These are phyloP conservation scores for Lamprologus lemairii DNA, from an alignment of 2,113 vertebrate species.

Conservation along the genomic window DNA sequence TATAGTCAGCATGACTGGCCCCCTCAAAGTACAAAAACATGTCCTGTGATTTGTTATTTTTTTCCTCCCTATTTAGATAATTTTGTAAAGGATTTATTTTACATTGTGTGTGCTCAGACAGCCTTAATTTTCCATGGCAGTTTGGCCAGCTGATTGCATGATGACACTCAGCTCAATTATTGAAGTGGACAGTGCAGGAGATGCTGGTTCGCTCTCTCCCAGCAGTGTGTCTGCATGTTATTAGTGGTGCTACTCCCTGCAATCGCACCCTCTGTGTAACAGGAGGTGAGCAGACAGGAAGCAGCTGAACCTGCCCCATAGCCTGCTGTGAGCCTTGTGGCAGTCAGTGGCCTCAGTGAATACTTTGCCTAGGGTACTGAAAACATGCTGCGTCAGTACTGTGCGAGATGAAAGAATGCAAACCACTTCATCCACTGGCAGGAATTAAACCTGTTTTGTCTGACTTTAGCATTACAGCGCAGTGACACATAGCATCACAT, in stretches of 20 bases:
- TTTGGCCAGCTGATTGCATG: background rate
- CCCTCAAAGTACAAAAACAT: slow-evolving; percentile 14
- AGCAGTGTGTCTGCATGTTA: slow-evolving; percentile 5
- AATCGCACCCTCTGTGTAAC: slow-evolving; percentile 53
- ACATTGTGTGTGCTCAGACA: background rate
- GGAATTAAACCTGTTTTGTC: background rate
- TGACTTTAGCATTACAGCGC: background rate
- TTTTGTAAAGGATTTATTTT: background rate
- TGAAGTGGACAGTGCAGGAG: background rate
- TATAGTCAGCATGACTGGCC: slow-evolving; percentile 42
- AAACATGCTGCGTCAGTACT: slow-evolving; percentile 15
- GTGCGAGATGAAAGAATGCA: background rate
- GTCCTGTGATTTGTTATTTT: background rate
- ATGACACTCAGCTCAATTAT: background rate
- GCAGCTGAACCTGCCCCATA: slow-evolving; percentile 41
- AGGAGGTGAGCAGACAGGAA: slow-evolving; percentile 61
- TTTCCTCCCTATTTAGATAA: background rate
- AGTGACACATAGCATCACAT: background rate
- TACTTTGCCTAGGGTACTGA: background rate
- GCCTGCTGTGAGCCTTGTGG: slow-evolving; percentile 48
- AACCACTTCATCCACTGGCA: background rate
- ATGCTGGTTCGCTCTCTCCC: background rate
- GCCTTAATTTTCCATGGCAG: background rate
- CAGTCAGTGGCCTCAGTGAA: slow-evolving; percentile 18
- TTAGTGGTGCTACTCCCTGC: background rate